Conservation (phyloP, 2,797 vertebrate species). For the Nannoperca obscura region DNA sequence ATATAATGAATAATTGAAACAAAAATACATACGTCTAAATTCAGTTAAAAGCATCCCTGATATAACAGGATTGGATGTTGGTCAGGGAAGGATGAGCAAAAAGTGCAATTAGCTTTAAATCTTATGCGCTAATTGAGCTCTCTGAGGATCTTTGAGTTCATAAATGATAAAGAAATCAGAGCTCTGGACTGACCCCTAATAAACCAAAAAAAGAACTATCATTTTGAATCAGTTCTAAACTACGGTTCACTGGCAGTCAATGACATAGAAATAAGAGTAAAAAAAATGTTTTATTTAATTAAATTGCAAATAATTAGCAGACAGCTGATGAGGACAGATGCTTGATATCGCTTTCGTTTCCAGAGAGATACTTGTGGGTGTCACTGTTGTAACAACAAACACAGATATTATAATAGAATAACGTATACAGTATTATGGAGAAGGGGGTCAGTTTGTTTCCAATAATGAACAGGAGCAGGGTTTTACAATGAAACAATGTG, state of each 20-base stretch:
- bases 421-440: neutral
- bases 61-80: constrained; percentile 5
- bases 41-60: neutral
- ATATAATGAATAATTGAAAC: neutral
- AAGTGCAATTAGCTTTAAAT: constrained; percentile 11
- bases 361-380: neutral
- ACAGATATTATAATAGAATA: neutral
- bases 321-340: neutral
- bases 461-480: neutral
- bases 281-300: neutral
- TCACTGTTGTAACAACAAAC: neutral
- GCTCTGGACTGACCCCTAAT: neutral
- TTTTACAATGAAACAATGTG: constrained; percentile 14
- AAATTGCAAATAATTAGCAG: neutral
- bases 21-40: neutral
- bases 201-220: neutral
- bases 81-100: constrained; percentile 18
- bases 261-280: neutral
- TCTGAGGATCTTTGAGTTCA: neutral
- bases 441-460: neutral
- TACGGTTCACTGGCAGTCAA: neutral
- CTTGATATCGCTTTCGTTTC: constrained; percentile 11
- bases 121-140: neutral
- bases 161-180: neutral
- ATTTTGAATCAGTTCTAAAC: neutral